These are phyloP conservation scores for Paraplagusia blochii DNA, from an alignment of 2,113 vertebrate species.

Conservation along the genomic window DNA sequence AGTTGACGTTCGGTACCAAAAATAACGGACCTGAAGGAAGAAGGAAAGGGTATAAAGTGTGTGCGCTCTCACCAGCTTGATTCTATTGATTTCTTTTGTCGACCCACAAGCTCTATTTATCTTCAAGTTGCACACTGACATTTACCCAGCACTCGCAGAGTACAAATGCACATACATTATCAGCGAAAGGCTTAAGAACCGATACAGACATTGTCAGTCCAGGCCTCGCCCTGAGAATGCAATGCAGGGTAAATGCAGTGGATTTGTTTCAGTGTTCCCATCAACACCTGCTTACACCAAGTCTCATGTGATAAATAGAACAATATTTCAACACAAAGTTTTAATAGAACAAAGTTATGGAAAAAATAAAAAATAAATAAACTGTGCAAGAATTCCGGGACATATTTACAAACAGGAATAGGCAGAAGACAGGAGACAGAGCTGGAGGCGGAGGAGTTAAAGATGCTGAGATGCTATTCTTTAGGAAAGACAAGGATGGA, in stretches of 20 bases:
- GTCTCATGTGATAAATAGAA: too few species aligned
- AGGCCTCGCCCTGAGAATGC: constrained; percentile 5
- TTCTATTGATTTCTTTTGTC: constrained; percentile 49
- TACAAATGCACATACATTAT: constrained; percentile 39
- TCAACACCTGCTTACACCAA: too few species aligned
- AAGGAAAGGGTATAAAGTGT: not conserved
- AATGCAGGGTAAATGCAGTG: not conserved
- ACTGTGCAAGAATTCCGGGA: too few species aligned
- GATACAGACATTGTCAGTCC: not conserved
- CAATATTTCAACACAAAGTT: too few species aligned
- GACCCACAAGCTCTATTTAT: constrained; percentile 43
- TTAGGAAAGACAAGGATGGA: too few species aligned
- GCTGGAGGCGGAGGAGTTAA: too few species aligned
- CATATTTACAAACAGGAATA: too few species aligned
- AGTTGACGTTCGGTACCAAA: not conserved
- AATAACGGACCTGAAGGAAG: constrained; percentile 18
- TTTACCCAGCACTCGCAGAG: constrained; percentile 22
- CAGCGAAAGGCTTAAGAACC: constrained; percentile 6
- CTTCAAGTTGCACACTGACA: constrained; percentile 31
- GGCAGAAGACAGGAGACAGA: too few species aligned
- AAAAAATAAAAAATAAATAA: too few species aligned
- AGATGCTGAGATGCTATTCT: too few species aligned
- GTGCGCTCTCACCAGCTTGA: constrained; percentile 6
- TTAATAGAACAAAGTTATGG: too few species aligned
- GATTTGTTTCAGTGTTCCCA: too few species aligned